phyloP scores from a whole-genome alignment of 1,140 invertebrate genomes.

The Pogonognathellus flavescens region DNA sequence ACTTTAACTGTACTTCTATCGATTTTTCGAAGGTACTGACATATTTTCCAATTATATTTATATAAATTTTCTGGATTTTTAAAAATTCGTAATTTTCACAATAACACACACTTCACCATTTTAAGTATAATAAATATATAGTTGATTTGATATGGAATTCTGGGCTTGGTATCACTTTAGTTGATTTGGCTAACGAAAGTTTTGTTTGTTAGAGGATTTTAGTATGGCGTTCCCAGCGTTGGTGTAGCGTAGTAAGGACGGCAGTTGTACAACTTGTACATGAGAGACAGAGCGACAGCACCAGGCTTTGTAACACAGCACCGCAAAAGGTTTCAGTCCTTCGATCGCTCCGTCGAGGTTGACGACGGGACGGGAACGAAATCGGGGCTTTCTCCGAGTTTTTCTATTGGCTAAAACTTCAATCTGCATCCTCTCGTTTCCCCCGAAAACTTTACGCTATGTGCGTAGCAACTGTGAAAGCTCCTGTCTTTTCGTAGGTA shows the following conservation, averaged over 20 bases:
- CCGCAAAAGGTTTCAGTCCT: conserved; percentile 44
- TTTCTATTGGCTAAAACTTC: conserved; percentile 18
- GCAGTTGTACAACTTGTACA: conserved; percentile 46
- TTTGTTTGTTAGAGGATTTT: conserved; percentile 45
- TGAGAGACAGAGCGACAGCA: conserved; percentile 40
- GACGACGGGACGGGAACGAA: conserved; percentile 46
- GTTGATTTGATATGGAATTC: conserved; percentile 18
- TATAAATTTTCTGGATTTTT: background rate
- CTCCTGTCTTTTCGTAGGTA: background rate
- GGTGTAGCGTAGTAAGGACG: conserved; percentile 34
- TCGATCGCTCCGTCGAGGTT: conserved; percentile 43
- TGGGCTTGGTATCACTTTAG: conserved; percentile 30
- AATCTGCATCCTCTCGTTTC: conserved; percentile 25
- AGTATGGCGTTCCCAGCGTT: conserved; percentile 31
- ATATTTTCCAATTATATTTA: conserved; percentile 9
- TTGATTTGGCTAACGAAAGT: conserved; percentile 47
- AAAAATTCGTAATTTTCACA: conserved; percentile 36
- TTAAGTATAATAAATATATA: conserved; percentile 5
- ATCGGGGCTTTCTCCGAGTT: conserved; percentile 27
- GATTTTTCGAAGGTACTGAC: background rate
- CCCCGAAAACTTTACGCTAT: background rate
- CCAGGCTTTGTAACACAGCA: conserved; percentile 42
- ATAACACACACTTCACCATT: conserved; percentile 11
- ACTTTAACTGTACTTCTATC: background rate
- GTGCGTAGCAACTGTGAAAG: background rate